phyloP scores from a whole-genome alignment of 2,113 vertebrate genomes.

The Colossoma macropomum region DNA sequence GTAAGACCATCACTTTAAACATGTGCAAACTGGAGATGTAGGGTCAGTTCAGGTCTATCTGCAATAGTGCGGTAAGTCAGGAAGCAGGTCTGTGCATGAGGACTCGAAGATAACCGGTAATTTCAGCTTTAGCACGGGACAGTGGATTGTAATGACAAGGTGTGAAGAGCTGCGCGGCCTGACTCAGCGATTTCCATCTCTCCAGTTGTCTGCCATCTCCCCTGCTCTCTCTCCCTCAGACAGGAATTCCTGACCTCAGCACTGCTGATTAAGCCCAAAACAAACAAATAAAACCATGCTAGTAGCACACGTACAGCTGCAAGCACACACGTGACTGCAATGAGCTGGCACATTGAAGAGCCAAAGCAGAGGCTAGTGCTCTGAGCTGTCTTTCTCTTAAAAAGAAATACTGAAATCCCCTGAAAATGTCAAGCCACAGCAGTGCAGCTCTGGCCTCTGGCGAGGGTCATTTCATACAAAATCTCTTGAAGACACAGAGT shows the following conservation, averaged over 20 bases:
- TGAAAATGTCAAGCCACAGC: not conserved
- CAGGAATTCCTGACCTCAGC: conserved; percentile 79
- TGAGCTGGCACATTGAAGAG: conserved; percentile 30
- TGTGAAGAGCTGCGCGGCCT: conserved; percentile 38
- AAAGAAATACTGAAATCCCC: not conserved
- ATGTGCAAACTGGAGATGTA: not conserved
- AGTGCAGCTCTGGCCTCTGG: not conserved
- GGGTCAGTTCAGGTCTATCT: not conserved
- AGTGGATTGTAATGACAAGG: conserved; percentile 43
- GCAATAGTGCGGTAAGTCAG: not conserved
- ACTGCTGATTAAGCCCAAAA: conserved; percentile 78
- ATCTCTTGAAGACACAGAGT: not conserved
- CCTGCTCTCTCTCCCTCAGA: conserved; percentile 62
- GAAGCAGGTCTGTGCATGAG: not conserved
- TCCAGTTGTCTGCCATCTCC: conserved; percentile 61
- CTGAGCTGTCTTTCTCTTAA: not conserved
- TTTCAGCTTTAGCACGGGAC: conserved; percentile 31
- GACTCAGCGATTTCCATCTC: conserved; percentile 55
- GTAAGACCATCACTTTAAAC: not conserved
- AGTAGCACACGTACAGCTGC: conserved; percentile 50
- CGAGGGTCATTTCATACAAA: not conserved
- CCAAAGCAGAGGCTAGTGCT: not conserved
- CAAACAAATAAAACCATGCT: conserved; percentile 65
- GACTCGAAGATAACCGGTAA: conserved; percentile 13
- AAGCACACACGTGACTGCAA: conserved; percentile 66